phyloP scores from a whole-genome alignment of 2,888 invertebrate genomes.

The Cyclophora albipunctata region DNA sequence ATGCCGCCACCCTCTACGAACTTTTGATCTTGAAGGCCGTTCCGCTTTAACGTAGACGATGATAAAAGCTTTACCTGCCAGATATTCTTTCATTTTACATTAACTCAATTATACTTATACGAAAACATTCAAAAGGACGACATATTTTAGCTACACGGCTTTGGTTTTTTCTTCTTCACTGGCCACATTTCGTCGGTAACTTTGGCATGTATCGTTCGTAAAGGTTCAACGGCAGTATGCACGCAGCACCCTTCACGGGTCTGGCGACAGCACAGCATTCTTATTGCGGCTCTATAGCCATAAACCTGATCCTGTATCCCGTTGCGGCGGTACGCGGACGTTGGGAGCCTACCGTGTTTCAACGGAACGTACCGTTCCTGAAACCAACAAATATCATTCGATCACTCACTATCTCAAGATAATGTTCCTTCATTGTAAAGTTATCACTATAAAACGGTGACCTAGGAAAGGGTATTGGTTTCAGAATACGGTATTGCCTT shows the following conservation, averaged over 20 bases:
- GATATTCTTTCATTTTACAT: constrained; percentile 13
- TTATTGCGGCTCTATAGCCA: constrained; percentile 59
- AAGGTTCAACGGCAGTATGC: constrained; percentile 45
- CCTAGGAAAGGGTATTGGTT: no score
- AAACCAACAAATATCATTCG: constrained; percentile 46
- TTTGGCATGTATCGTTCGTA: constrained; percentile 40
- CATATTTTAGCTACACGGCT: background rate
- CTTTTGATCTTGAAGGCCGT: constrained; percentile 62
- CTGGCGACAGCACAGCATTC: constrained; percentile 44
- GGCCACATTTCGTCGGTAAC: constrained; percentile 50
- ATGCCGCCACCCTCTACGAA: constrained; percentile 54
- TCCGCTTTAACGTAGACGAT: constrained; percentile 57
- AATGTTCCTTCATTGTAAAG: no score
- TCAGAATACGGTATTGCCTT: no score
- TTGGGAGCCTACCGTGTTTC: constrained; percentile 55
- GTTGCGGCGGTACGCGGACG: constrained; percentile 53
- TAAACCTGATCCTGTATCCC: constrained; percentile 64
- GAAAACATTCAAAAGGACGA: background rate
- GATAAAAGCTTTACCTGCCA: constrained; percentile 56
- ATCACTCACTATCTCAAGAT: no score
- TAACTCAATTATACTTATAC: constrained; percentile 6
- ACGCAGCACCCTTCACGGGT: constrained; percentile 30
- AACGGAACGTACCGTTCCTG: constrained; percentile 69
- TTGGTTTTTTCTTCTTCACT: constrained; percentile 39
- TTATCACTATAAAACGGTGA: no score